A percentile compares a stretch with the other conserved stretches of the same genome.
Evolutionary conservation across 2,797 vertebrate genomes (phyloP).

Genomic region (Syngnathus acus): DNA sequence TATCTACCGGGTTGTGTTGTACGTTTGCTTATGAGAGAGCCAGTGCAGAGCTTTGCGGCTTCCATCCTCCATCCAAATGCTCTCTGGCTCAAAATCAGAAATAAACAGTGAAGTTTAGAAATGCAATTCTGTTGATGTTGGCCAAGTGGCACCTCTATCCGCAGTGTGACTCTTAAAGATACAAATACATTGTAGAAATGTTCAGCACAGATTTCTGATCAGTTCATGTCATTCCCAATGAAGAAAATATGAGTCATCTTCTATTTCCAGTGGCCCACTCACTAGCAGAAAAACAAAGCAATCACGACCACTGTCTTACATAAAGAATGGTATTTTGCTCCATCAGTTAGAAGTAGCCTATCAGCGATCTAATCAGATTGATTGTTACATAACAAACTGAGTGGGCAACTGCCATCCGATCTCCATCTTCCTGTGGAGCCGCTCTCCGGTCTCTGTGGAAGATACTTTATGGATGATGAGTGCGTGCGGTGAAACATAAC

Average conservation of each 20-base stretch:
- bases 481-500: constrained; percentile 43
- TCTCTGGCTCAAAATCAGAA: not conserved
- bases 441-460: constrained; percentile 41
- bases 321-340: constrained; percentile 37
- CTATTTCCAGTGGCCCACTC: constrained; percentile 16
- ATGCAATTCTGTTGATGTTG: constrained; percentile 29
- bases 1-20: constrained; percentile 35
- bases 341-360: constrained; percentile 45
- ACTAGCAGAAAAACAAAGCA: not conserved
- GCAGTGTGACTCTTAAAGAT: constrained; percentile 12
- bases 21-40: constrained; percentile 40
- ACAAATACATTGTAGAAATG: constrained; percentile 10
- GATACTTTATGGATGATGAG: constrained; percentile 52
- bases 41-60: not conserved
- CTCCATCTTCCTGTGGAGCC: constrained; percentile 53
- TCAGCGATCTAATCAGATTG: constrained; percentile 61
- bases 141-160: constrained; percentile 4
- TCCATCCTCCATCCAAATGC: not conserved
- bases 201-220: not conserved
- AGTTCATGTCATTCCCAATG: constrained; percentile 2
- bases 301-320: constrained; percentile 31
- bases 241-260: constrained; percentile 8
- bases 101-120: constrained; percentile 13
- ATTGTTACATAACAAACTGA: constrained; percentile 62
- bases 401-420: constrained; percentile 54